Evolutionary conservation across 2,888 invertebrate species (phyloP).

Genomic region (Dolichopus griseipennis): DNA sequence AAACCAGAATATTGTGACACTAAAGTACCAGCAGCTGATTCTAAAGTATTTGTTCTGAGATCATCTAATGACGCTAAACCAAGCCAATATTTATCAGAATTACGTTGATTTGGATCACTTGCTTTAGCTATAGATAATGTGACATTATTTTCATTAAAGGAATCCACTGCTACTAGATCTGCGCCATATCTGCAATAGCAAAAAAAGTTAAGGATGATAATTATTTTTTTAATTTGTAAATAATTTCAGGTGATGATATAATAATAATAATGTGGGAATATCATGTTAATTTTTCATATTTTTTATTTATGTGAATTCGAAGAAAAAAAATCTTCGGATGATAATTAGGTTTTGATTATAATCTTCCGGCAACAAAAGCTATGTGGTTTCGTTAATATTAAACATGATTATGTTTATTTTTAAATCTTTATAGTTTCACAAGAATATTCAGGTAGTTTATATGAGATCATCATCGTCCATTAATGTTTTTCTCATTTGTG

Average conservation of each 20-base stretch:
- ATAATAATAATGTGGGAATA: neutral
- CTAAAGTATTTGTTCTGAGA: constrained; percentile 85
- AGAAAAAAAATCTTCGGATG: too few relatives aligned
- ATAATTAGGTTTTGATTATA: neutral
- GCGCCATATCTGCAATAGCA: constrained; percentile 71
- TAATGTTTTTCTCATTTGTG: too few relatives aligned
- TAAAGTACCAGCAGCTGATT: constrained; percentile 81
- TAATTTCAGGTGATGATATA: neutral
- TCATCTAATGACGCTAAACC: constrained; percentile 86
- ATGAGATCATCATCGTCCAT: too few relatives aligned
- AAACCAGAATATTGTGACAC: constrained; percentile 91
- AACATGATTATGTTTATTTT: too few relatives aligned
- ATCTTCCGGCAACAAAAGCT: neutral
- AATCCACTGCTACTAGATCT: constrained; percentile 85
- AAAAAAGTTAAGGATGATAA: neutral
- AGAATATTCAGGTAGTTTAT: too few relatives aligned
- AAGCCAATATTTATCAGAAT: constrained; percentile 73
- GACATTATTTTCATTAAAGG: constrained; percentile 84
- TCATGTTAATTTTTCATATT: neutral
- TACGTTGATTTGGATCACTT: constrained; percentile 55
- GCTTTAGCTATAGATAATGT: constrained; percentile 69
- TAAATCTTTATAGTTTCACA: too few relatives aligned
- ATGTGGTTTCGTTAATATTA: too few relatives aligned
- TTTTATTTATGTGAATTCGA: neutral
- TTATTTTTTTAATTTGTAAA: neutral